These are phyloP conservation scores for Myocastor coypus DNA, from an alignment of 2,113 vertebrate genomes.

Conservation along the genomic window DNA sequence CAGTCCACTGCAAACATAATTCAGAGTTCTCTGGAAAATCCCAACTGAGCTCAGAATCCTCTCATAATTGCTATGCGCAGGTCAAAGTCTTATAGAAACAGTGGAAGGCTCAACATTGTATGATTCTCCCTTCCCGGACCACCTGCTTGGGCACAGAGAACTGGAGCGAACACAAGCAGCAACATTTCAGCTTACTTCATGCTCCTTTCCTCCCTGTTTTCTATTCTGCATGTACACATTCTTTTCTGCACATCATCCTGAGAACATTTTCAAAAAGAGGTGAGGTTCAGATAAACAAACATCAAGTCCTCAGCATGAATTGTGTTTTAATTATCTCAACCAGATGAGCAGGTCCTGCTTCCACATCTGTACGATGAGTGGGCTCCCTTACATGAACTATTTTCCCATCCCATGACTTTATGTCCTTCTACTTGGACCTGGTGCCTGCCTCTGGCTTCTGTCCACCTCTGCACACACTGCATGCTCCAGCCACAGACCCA, in stretches of 20 bases:
- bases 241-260: background rate
- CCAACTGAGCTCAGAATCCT: conserved; percentile 1
- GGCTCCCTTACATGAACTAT: background rate
- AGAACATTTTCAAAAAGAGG: background rate
- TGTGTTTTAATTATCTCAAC: background rate
- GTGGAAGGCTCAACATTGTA: background rate
- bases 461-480: background rate
- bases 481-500: background rate
- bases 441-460: background rate
- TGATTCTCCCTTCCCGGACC: background rate
- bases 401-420: background rate
- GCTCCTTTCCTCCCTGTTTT: background rate
- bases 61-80: conserved; percentile 28
- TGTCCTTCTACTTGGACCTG: background rate
- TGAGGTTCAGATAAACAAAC: background rate
- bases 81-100: conserved; percentile 47
- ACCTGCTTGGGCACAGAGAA: background rate
- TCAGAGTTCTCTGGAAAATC: conserved; percentile 19
- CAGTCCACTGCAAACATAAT: background rate
- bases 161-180: background rate
- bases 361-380: background rate
- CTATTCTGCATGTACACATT: background rate
- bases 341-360: background rate
- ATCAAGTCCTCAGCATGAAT: background rate
- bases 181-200: background rate